Conservation (phyloP, 2,888 invertebrate genomes). For the Idaea straminata region DNA sequence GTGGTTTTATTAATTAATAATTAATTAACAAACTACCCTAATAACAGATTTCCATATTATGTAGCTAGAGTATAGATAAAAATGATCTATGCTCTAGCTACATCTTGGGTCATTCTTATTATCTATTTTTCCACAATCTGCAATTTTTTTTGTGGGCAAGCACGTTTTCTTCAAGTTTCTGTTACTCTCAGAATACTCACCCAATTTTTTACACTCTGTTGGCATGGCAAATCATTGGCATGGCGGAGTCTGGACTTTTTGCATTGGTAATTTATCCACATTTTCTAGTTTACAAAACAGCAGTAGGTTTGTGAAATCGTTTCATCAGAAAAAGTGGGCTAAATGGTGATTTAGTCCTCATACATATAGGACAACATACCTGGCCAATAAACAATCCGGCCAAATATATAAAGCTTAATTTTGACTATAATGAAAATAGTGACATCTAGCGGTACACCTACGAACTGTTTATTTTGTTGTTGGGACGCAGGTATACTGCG, state of each 20-base stretch:
- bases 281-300: neutral
- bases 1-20: no score
- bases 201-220: neutral
- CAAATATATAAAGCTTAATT: neutral
- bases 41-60: no score
- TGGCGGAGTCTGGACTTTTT: neutral
- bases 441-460: neutral
- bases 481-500: neutral
- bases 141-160: neutral
- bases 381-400: neutral
- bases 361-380: neutral
- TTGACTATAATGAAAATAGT: neutral
- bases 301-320: neutral
- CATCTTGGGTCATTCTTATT: no score
- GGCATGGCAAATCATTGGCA: conserved; percentile 1
- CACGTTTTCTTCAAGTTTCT: neutral
- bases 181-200: neutral
- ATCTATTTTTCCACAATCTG: no score
- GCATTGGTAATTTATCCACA: neutral
- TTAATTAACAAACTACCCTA: no score
- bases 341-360: neutral
- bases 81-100: no score
- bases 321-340: neutral
- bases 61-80: no score
- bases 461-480: neutral